Percentiles rank a stretch among this genome's conserved stretches.
These are phyloP conservation scores for Phocoena phocoena DNA, from an alignment of 2,113 vertebrate species.

Conservation along the genomic window DNA sequence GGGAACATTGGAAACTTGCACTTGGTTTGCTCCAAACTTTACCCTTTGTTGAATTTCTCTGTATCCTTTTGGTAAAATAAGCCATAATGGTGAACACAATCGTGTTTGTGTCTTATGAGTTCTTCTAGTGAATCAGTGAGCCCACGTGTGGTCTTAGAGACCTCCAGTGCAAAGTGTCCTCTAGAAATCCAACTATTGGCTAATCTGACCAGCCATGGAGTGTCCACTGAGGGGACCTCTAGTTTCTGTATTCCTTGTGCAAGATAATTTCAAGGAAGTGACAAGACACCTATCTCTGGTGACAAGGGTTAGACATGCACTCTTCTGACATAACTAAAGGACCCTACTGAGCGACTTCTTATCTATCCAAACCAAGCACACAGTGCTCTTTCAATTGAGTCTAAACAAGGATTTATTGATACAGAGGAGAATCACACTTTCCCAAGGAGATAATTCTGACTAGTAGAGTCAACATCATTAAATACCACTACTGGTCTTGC, in stretches of 20 bases:
- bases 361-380: neutral
- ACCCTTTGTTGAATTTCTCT: neutral
- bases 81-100: neutral
- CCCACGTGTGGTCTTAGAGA: neutral
- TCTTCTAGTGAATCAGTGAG: neutral
- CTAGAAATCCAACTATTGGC: neutral
- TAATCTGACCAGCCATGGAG: neutral
- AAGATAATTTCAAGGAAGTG: neutral
- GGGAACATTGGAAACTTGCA: neutral
- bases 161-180: neutral
- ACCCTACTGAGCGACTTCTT: neutral
- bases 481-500: neutral
- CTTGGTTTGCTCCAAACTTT: neutral
- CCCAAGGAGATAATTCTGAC: neutral
- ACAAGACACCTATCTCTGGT: neutral
- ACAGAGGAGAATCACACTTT: neutral
- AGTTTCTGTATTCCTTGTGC: neutral
- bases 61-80: neutral
- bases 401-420: neutral
- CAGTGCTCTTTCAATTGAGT: neutral
- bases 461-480: neutral
- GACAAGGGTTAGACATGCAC: neutral
- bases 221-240: fast-evolving
- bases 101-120: neutral
- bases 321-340: neutral